Evolutionary conservation across 2,797 vertebrate species (phyloP), one percentile per base, ranked within the genome.

Genomic region (Tolypeutes matacus): DNA sequence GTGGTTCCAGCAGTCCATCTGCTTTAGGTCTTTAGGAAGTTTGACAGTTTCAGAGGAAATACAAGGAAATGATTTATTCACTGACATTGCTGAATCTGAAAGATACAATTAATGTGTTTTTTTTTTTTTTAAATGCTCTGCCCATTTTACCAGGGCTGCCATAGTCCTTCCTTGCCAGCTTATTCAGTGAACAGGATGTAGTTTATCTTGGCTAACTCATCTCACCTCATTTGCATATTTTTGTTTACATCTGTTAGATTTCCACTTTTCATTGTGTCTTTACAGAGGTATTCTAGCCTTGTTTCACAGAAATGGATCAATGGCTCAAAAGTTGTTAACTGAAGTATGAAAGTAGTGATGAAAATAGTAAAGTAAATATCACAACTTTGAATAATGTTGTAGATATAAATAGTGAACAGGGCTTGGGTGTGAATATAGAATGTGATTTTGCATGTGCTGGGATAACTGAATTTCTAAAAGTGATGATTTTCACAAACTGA

Each of bases 221-320:
- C 67, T 85, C 2, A 0, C 14, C 29, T 89, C 18, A n/a, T 95
- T 95, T 94, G 51, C n/a, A 85, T 84, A 78, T 36, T 42, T 78
- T 85, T 70, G 73, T 78, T 94, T 78, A 73, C 34, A 62, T 77
- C 65, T 27, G 20, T 82, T 77, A 51, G 67, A 70, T 73, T 91
- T 69, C 31, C 78, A 65, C 0, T 0, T 58, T 86, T 89, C 36
- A 18, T 56, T 90, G 80, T 64, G 95, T 42, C 60, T 89, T 86
- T 92, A 58, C 69, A n/a, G 86, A 93, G 82, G 83, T 86, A 88
- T 85, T 80, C 89, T 7, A 64, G 36, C 95, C 81, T 95, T 77
- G 78, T 82, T 85, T 95, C 89, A 92, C 42, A 89, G 91, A 69
- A 86, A 42, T 91, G 58, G 85, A 72, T 70, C 65, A 25, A 78